phyloP scores from a whole-genome alignment of 2,113 vertebrate species.

The Prolemur simus region DNA sequence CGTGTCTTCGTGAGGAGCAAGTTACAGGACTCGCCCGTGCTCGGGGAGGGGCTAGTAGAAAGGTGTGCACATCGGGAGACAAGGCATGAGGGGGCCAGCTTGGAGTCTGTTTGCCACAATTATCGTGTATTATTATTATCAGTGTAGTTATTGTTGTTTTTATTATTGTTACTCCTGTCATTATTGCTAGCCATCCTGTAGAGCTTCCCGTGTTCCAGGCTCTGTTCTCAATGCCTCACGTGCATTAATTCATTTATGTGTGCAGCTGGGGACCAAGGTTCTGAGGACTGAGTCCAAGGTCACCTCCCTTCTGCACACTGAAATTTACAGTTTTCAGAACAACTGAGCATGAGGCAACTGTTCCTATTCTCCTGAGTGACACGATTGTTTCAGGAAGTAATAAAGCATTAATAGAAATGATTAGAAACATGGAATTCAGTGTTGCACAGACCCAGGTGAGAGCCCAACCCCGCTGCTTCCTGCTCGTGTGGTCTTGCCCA shows the following conservation, averaged over 20 bases:
- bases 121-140: not conserved
- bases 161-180: not conserved
- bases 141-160: not conserved
- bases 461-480: not conserved
- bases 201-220: not conserved
- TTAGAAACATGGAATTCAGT: not conserved
- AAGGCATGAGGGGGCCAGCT: not conserved
- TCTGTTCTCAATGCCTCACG: not conserved
- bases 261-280: not conserved
- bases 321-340: not conserved
- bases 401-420: not conserved
- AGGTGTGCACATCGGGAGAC: not conserved
- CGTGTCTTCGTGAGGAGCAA: not conserved
- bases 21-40: not conserved
- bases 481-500: not conserved
- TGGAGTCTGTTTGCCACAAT: not conserved
- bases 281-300: not conserved
- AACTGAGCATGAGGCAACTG: not conserved
- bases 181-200: not conserved
- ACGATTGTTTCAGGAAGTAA: not conserved
- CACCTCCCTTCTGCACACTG: not conserved
- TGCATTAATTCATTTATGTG: not conserved
- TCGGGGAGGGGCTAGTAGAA: not conserved
- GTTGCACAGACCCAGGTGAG: not conserved
- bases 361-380: not conserved